A percentile compares a stretch with the other conserved stretches of the same genome.
Conservation (phyloP, 2,797 vertebrate genomes). For the Nothura maculosa region DNA sequence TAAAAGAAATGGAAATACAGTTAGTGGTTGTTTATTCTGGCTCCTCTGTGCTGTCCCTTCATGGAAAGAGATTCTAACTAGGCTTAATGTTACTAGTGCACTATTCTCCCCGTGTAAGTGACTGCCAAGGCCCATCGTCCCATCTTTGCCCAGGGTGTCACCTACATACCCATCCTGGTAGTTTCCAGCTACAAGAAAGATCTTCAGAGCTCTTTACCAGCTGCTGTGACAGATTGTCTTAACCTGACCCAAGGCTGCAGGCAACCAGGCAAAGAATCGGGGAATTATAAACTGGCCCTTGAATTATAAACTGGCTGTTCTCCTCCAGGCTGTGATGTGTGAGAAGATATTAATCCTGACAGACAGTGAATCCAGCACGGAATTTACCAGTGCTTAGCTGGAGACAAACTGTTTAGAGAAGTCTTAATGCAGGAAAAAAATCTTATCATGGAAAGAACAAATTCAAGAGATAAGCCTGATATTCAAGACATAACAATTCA, state of each 20-base stretch:
- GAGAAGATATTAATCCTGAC: neutral
- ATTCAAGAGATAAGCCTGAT: neutral
- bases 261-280: neutral
- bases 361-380: neutral
- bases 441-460: neutral
- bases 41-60: neutral
- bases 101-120: neutral
- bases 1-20: neutral
- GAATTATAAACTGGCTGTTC: neutral
- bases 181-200: neutral
- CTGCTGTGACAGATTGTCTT: neutral
- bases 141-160: neutral
- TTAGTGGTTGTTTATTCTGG: neutral
- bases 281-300: neutral
- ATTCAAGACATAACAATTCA: neutral
- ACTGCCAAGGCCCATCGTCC: neutral
- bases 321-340: neutral
- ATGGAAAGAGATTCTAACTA: neutral
- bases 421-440: neutral
- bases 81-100: neutral
- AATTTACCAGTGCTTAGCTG: neutral
- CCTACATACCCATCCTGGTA: neutral
- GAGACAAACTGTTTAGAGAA: constrained; percentile 14
- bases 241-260: neutral
- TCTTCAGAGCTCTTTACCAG: neutral